Percentiles rank a stretch among this genome's conserved stretches.
phyloP scores from a whole-genome alignment of 2,888 invertebrate genomes.

The Dryobotodes eremita region DNA sequence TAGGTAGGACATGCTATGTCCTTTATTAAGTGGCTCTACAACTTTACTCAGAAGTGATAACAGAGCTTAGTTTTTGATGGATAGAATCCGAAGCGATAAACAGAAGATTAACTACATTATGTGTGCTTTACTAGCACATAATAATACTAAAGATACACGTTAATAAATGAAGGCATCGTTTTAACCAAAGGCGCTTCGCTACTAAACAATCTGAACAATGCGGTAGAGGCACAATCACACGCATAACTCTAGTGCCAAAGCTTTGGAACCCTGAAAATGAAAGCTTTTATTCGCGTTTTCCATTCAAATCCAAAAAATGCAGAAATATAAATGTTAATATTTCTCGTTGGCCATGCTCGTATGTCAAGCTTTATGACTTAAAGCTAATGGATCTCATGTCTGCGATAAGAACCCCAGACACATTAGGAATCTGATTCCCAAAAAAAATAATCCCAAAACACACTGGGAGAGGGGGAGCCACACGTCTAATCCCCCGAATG shows the following conservation, averaged over 20 bases:
- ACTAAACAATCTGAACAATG: conserved; percentile 33
- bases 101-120: conserved; percentile 7
- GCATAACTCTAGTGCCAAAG: conserved; percentile 24
- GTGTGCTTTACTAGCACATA: background rate
- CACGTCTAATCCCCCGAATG: conserved; percentile 70
- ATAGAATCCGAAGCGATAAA: conserved; percentile 9
- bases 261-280: conserved; percentile 20
- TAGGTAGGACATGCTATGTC: background rate
- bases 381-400: conserved; percentile 49
- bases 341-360: conserved; percentile 9
- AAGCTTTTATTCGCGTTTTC: conserved; percentile 6
- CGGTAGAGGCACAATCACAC: conserved; percentile 12
- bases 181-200: conserved; percentile 5
- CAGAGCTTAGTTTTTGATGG: conserved; percentile 6
- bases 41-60: conserved; percentile 27
- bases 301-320: conserved; percentile 20
- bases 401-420: conserved; percentile 52
- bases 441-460: conserved; percentile 61
- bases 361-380: conserved; percentile 39
- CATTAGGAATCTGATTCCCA: conserved; percentile 52
- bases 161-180: conserved; percentile 17
- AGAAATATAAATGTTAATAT: background rate
- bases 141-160: conserved; percentile 9
- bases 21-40: conserved; percentile 16
- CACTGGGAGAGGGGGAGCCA: conserved; percentile 48